Percentiles rank a stretch among this genome's conserved stretches.
phyloP scores from a whole-genome alignment of 2,113 vertebrate genomes.

The Chaetodon auriga region DNA sequence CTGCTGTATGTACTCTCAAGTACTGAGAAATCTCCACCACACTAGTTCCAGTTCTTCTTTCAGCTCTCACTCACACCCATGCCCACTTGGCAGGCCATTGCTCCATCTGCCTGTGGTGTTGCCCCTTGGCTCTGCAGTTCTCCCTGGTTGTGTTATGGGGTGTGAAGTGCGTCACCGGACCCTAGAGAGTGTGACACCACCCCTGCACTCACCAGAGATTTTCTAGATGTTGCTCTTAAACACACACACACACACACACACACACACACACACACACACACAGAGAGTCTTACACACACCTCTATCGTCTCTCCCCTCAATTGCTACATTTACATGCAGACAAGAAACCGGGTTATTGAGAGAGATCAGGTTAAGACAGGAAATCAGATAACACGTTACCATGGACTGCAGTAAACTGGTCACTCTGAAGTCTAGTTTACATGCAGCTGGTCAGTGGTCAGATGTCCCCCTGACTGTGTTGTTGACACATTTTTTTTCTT shows the following conservation, averaged over 20 bases:
- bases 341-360: constrained; percentile 46
- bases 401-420: constrained; percentile 44
- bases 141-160: constrained; percentile 37
- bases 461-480: constrained; percentile 10
- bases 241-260: not conserved
- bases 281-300: not conserved
- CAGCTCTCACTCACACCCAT: constrained; percentile 22
- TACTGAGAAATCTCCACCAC: constrained; percentile 35
- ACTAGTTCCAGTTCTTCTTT: constrained; percentile 53
- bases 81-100: constrained; percentile 34
- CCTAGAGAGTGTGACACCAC: constrained; percentile 34
- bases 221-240: constrained; percentile 38
- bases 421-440: constrained; percentile 42
- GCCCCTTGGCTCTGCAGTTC: constrained; percentile 22
- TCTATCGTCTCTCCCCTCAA: not conserved
- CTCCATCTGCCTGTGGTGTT: constrained; percentile 30
- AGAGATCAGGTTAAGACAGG: constrained; percentile 41
- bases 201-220: constrained; percentile 17
- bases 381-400: constrained; percentile 44
- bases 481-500: not conserved
- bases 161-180: constrained; percentile 73
- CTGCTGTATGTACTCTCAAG: constrained; percentile 23
- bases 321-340: constrained; percentile 10
- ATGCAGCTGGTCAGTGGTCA: constrained; percentile 29
- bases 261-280: not conserved